phyloP scores from a whole-genome alignment of 2,888 invertebrate genomes.

The Myopa tessellatipennis region DNA sequence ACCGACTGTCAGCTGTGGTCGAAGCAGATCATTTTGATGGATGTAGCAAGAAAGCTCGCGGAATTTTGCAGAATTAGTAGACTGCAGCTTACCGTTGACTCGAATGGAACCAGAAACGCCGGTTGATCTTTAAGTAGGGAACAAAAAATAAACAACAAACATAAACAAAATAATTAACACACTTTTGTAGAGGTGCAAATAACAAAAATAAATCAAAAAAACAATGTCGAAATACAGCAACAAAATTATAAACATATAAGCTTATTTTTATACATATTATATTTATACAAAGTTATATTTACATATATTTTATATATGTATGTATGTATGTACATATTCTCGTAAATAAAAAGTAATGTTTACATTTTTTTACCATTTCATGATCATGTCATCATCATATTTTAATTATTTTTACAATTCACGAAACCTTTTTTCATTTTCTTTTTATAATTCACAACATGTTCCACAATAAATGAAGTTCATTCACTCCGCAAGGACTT shows the following conservation, averaged over 20 bases:
- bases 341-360: no score
- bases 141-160: constrained; percentile 20
- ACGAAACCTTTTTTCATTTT: neutral
- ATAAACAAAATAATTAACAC: neutral
- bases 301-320: no score
- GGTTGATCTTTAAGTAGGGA: constrained; percentile 70
- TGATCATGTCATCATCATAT: no score
- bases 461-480: constrained; percentile 5
- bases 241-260: no score
- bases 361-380: no score
- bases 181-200: neutral
- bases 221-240: no score
- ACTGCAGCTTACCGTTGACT: constrained; percentile 75
- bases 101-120: constrained; percentile 80
- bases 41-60: constrained; percentile 85
- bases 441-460: neutral
- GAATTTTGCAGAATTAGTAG: constrained; percentile 74
- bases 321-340: no score
- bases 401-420: neutral
- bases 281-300: no score
- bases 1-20: constrained; percentile 80
- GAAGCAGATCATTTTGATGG: constrained; percentile 83
- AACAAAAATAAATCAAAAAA: neutral
- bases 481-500: constrained; percentile 14
- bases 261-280: no score